phyloP scores from a whole-genome alignment of 1,140 invertebrate genomes.

The Drosophila arawakana region DNA sequence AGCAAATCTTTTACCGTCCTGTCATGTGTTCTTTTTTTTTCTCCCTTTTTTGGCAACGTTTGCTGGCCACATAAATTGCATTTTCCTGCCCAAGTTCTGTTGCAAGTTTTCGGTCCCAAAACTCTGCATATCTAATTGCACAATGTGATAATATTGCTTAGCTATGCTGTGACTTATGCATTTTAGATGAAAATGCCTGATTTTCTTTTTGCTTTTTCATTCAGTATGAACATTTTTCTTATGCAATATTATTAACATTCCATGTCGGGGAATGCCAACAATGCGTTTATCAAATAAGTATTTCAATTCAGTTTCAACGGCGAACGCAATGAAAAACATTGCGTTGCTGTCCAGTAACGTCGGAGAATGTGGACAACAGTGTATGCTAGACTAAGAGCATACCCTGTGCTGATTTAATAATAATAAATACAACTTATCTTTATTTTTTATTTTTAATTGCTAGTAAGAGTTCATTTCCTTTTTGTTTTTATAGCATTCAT shows the following conservation, averaged over 20 bases:
- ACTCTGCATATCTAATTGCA: slow-evolving; percentile 49
- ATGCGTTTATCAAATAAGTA: slow-evolving; percentile 53
- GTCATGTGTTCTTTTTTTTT: slow-evolving; percentile 6
- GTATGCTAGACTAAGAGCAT: background rate
- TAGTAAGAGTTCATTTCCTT: too few relatives aligned
- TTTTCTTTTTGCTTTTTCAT: slow-evolving; percentile 2
- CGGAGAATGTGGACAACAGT: background rate
- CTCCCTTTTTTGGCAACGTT: slow-evolving; percentile 36
- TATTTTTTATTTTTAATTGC: too few relatives aligned
- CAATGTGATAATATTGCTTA: slow-evolving; percentile 41
- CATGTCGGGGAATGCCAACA: slow-evolving; percentile 21
- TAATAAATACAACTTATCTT: too few relatives aligned
- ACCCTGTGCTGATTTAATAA: background rate
- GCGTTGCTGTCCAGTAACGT: background rate
- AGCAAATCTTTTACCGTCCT: background rate
- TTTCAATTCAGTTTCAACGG: slow-evolving; percentile 36
- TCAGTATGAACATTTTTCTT: background rate
- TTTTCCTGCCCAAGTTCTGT: slow-evolving; percentile 18
- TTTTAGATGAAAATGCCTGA: slow-evolving; percentile 1
- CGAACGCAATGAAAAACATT: slow-evolving; percentile 12
- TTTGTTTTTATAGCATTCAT: too few relatives aligned
- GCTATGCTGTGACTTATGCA: slow-evolving; percentile 32
- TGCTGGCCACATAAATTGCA: slow-evolving; percentile 44
- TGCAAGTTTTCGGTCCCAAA: background rate
- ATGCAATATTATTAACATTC: slow-evolving; percentile 46